These are phyloP conservation scores for Agelaius tricolor DNA, from an alignment of 2,113 vertebrate species.

Conservation along the genomic window DNA sequence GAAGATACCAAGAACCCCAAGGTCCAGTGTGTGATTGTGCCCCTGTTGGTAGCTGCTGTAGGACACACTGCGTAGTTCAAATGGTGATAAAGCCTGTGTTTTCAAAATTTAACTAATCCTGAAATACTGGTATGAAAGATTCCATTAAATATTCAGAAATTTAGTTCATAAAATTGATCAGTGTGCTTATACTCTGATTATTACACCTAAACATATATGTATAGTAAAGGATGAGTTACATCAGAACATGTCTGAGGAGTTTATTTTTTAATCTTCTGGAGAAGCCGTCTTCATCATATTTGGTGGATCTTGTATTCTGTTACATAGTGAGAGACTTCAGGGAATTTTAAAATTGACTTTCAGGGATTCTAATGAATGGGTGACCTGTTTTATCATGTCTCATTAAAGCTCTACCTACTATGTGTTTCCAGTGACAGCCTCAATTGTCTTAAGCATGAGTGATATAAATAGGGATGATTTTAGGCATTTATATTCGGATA, in stretches of 20 bases:
- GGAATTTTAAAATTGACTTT: background rate
- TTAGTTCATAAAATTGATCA: background rate
- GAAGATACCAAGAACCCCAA: accelerated
- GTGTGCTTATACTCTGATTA: background rate
- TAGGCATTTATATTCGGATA: background rate
- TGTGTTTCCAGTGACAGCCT: background rate
- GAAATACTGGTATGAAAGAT: background rate
- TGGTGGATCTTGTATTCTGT: background rate
- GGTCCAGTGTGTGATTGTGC: accelerated
- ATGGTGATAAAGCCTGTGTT: background rate
- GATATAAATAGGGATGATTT: background rate
- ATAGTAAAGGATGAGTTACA: background rate
- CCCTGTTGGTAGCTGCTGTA: background rate
- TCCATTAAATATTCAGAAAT: background rate
- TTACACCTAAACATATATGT: background rate
- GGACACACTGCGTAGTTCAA: background rate
- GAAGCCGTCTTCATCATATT: background rate
- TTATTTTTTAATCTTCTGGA: background rate
- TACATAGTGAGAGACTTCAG: background rate
- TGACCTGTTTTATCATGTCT: background rate
- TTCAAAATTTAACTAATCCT: background rate
- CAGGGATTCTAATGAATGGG: background rate
- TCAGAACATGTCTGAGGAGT: background rate
- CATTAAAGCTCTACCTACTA: background rate
- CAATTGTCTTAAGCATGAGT: background rate